A percentile compares a stretch with the other conserved stretches of the same genome.
These are phyloP conservation scores for Rhagoletis pomonella DNA, from an alignment of 1,140 invertebrate genomes.

Conservation along the genomic window DNA sequence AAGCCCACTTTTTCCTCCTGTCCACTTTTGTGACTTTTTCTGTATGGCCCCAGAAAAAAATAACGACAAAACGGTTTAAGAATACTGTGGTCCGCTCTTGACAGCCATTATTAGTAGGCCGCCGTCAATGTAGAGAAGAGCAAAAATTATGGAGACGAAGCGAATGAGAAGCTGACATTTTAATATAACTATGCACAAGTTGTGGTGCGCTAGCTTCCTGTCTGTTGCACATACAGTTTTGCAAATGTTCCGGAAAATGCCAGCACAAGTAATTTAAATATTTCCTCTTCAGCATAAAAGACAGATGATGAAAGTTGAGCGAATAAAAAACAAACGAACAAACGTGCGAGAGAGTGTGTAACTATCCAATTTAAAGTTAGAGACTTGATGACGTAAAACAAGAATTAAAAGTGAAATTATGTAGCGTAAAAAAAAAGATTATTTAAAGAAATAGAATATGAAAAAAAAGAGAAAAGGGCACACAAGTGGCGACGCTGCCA, in stretches of 20 bases:
- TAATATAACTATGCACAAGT: conserved; percentile 28
- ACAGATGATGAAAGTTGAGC: not conserved
- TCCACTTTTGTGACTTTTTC: not conserved
- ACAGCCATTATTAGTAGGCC: not conserved
- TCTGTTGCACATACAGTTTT: not conserved
- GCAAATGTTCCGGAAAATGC: conserved; percentile 1
- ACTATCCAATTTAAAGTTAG: not conserved
- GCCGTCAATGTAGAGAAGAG: not conserved
- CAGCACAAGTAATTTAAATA: conserved; percentile 7
- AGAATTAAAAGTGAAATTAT: not conserved
- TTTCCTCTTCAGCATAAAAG: not conserved
- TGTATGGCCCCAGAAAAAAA: not conserved
- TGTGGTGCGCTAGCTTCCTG: not conserved
- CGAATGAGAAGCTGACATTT: conserved; percentile 10
- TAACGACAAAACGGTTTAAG: not conserved
- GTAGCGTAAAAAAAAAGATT: no score
- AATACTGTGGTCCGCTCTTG: not conserved
- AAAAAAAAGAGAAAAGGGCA: no score
- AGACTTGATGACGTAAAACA: not conserved
- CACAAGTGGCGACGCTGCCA: no score
- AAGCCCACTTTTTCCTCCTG: not conserved
- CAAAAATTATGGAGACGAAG: not conserved
- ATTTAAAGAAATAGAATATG: no score
- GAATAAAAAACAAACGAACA: not conserved
- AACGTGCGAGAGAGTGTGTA: not conserved